A percentile compares a stretch with the other conserved stretches of the same genome.
Conservation (phyloP, 2,888 invertebrate genomes). For the Diarsia mendica region DNA sequence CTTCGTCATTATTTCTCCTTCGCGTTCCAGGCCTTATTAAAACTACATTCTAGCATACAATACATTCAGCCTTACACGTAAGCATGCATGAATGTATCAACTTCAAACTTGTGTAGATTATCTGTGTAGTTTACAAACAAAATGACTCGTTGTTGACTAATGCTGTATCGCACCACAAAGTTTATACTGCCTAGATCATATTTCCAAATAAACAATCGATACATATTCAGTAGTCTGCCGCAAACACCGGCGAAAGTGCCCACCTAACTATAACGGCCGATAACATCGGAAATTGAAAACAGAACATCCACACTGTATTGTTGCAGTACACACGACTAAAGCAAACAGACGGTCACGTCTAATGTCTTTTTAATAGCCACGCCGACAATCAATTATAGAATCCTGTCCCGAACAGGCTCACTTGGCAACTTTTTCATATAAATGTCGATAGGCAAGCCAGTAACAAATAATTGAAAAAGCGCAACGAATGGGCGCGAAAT, state of each 20-base stretch:
- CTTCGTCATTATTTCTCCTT: slow-evolving; percentile 34
- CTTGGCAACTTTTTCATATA: slow-evolving; percentile 67
- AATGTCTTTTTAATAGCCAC: slow-evolving; percentile 76
- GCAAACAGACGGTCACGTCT: slow-evolving; percentile 67
- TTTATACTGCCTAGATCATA: slow-evolving; percentile 54
- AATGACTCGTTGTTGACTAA: slow-evolving; percentile 35
- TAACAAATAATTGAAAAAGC: slow-evolving; percentile 67
- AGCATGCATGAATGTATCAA: slow-evolving; percentile 26
- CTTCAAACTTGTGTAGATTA: slow-evolving; percentile 36
- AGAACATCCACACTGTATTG: slow-evolving; percentile 53
- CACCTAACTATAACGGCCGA: slow-evolving; percentile 52
- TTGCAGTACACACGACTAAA: slow-evolving; percentile 48
- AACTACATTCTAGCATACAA: slow-evolving; percentile 46
- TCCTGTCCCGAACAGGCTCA: slow-evolving; percentile 59
- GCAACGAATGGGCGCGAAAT: slow-evolving; percentile 68
- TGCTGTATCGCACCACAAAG: slow-evolving; percentile 33
- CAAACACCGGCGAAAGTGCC: slow-evolving; percentile 67
- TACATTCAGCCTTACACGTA: slow-evolving; percentile 30
- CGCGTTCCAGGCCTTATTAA: slow-evolving; percentile 39
- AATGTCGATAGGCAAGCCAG: slow-evolving; percentile 41
- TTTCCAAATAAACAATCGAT: slow-evolving; percentile 64
- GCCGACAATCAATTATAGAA: slow-evolving; percentile 72
- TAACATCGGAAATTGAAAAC: slow-evolving; percentile 70
- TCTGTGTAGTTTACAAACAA: slow-evolving; percentile 53
- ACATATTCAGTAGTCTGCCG: slow-evolving; percentile 63